Percentiles rank a stretch among this genome's conserved stretches.
These are phyloP conservation scores for Engraulis encrasicolus DNA, from an alignment of 2,113 vertebrate species.

Conservation along the genomic window DNA sequence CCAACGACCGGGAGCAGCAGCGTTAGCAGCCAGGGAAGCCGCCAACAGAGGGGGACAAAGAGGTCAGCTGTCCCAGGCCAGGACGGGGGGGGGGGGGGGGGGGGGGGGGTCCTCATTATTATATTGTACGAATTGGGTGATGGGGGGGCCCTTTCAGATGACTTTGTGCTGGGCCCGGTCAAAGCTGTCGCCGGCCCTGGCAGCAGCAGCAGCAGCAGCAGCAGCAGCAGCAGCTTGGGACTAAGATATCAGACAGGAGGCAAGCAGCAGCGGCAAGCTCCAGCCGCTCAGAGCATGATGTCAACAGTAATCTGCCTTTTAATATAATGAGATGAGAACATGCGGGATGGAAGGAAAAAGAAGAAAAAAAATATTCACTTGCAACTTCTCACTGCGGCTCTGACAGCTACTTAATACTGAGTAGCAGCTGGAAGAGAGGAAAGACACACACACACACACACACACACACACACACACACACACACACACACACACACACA, in stretches of 20 bases:
- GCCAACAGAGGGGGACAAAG: no score
- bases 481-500: background rate
- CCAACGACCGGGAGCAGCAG: no score
- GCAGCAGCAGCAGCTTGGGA: background rate
- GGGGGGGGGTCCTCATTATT: no score
- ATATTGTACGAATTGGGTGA: no score
- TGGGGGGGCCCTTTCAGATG: no score
- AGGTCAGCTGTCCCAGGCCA: no score
- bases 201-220: background rate
- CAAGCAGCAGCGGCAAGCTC: background rate
- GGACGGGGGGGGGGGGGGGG: no score
- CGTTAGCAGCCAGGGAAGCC: no score
- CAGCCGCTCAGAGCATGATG: background rate
- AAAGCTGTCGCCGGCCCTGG: no score
- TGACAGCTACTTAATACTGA: background rate
- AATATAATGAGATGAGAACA: background rate
- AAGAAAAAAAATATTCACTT: background rate
- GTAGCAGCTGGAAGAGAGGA: constrained; percentile 11
- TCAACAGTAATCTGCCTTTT: background rate
- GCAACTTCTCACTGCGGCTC: background rate
- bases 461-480: background rate
- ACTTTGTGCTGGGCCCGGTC: no score
- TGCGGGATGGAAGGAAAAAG: no score
- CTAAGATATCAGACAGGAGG: background rate
- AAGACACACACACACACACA: background rate